Base-by-base conservation (phyloP, 1,140 invertebrate genomes). In the Tyrophagus putrescentiae region DNA sequence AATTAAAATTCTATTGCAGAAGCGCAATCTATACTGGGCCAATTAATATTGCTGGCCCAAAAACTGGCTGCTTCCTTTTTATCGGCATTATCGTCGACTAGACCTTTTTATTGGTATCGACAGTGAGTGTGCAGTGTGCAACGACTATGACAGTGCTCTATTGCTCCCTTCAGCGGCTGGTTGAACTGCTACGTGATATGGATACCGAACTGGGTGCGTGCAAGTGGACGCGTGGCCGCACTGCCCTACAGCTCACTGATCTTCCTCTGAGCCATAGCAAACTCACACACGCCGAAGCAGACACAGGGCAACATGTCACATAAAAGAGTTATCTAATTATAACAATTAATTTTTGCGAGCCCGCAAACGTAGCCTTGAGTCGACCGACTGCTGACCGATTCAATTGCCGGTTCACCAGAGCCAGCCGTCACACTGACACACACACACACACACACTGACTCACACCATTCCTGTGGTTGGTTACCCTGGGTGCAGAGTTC, bases 261-360 rank as follows among this genome's bases (percentile, higher is more conserved):
- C 45, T 13, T n/a, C n/a, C n/a, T n/a, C n/a, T n/a, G n/a, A n/a
- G n/a, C n/a, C n/a, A n/a, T n/a, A n/a, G n/a, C n/a, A n/a, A n/a
- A n/a, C n/a, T n/a, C n/a, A n/a, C n/a, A n/a, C n/a, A n/a, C n/a
- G n/a, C n/a, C n/a, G n/a, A n/a, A n/a, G n/a, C n/a, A n/a, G n/a
- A n/a, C n/a, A n/a, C n/a, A n/a, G n/a, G n/a, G n/a, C n/a, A 21
- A 18, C 45, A 48, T 25, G 7, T 29, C 7, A 48, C 7, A 6
- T 48, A 48, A 48, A 48, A 48, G 45, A 48, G 45, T 48, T 48
- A 48, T 48, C 45, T 48, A 48, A 48, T 48, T 48, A 48, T 29
- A 48, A 48, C 45, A 48, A 48, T 48, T 48, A 48, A 18, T 48
- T 48, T 21, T 21, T 39, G 36, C 21, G 36, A 39, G 36, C 36